Evolutionary conservation across 2,888 invertebrate genomes (phyloP), one percentile per base, ranked within the genome.

Genomic region (Aelia acuminata): DNA sequence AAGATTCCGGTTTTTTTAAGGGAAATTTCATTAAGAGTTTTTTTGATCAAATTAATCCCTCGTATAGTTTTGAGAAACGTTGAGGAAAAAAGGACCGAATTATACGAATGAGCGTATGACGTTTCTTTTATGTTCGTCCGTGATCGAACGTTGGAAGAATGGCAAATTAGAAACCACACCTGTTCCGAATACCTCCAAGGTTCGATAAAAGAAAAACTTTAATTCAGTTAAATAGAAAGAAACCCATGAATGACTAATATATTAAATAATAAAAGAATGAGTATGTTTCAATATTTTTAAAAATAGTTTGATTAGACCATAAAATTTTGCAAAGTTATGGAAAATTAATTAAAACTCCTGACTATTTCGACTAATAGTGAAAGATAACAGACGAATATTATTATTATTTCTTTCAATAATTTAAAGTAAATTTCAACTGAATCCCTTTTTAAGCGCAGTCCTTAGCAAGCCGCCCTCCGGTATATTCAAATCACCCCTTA

Each of bases 11-110:
- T n/a, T n/a, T n/a, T n/a, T n/a, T n/a, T n/a, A n/a, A n/a, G n/a
- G n/a, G n/a, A n/a, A n/a, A n/a, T n/a, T n/a, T n/a, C n/a, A n/a
- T n/a, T n/a, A n/a, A n/a, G n/a, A n/a, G n/a, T n/a, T n/a, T n/a
- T n/a, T n/a, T n/a, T n/a, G n/a, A n/a, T n/a, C n/a, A n/a, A n/a
- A n/a, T n/a, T n/a, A n/a, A n/a, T n/a, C n/a, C n/a, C n/a, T n/a
- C n/a, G n/a, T n/a, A n/a, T n/a, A 70, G 63, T 70, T 70, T 70
- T 70, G 18, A 70, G 63, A 70, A 70, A 70, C 63, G 63, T 70
- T 35, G 18, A 70, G 63, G 63, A 70, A 70, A 70, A 70, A 31
- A 35, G 31, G 63, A 5, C 35, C 63, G 63, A 70, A 70, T 31
- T 70, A 20, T 70, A 70, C 35, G 35, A 70, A 70, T 18, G 63